Evolutionary conservation across 2,888 invertebrate species (phyloP).

Genomic region (Pollenia labialis): DNA sequence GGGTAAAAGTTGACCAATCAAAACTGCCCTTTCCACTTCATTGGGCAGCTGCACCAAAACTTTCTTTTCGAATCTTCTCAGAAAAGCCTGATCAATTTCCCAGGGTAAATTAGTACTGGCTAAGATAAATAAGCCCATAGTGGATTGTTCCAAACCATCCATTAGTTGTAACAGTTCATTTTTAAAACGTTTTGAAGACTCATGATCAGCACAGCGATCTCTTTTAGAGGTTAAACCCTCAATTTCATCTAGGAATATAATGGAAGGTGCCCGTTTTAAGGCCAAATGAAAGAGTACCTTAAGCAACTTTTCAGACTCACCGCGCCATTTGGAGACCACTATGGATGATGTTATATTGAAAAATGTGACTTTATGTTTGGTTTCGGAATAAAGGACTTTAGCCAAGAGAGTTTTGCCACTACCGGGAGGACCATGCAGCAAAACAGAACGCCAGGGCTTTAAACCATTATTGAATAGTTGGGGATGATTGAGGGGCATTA

Average conservation of each 20-base stretch:
- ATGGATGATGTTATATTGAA: conserved; percentile 96
- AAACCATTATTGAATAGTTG: conserved; percentile 88
- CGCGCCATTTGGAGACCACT: conserved; percentile 97
- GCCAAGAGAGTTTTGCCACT: conserved; percentile 96
- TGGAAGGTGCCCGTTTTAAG: conserved; percentile 92
- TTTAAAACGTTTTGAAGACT: conserved; percentile 94
- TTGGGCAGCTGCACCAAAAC: conserved; percentile 92
- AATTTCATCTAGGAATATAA: conserved; percentile 96
- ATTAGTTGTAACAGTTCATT: conserved; percentile 94
- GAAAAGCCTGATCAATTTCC: conserved; percentile 95
- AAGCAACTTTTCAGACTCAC: conserved; percentile 97
- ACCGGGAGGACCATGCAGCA: conserved; percentile 86
- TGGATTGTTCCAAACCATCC: conserved; percentile 89
- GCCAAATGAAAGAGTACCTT: conserved; percentile 95
- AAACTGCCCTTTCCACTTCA: conserved; percentile 86
- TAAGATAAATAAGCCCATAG: conserved; percentile 88
- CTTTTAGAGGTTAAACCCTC: conserved; percentile 91
- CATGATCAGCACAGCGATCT: conserved; percentile 89
- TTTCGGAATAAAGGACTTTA: conserved; percentile 93
- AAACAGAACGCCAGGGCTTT: conserved; percentile 93
- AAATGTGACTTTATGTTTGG: conserved; percentile 88
- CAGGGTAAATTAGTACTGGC: conserved; percentile 97
- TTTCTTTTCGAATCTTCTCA: conserved; percentile 94
- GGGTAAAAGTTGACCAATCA: conserved; percentile 88
- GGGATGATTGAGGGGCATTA: conserved; percentile 91